A percentile compares a stretch with the other conserved stretches of the same genome.
phyloP scores from a whole-genome alignment of 2,797 vertebrate species.

The Adrianichthys oophorus region DNA sequence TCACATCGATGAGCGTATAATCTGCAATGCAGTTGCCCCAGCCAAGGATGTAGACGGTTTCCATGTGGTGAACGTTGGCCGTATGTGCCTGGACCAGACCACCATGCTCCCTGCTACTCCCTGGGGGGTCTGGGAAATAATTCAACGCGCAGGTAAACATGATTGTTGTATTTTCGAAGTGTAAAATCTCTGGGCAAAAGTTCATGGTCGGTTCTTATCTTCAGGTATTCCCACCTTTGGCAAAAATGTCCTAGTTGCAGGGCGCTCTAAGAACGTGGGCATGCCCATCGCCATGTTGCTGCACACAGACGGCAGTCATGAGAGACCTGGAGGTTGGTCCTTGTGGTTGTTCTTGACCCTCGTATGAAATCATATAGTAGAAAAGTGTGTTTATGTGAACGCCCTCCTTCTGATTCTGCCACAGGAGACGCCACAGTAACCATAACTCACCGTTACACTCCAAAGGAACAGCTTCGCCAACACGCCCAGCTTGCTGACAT shows the following conservation, averaged over 20 bases:
- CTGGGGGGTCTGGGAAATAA: constrained; percentile 95
- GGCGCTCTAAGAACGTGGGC: constrained; percentile 96
- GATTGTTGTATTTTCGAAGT: background rate
- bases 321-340: constrained; percentile 88
- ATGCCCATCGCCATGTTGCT: constrained; percentile 98
- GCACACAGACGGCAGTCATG: constrained; percentile 91
- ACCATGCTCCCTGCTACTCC: constrained; percentile 96
- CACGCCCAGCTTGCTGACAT: constrained; percentile 93
- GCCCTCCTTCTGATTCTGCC: constrained; percentile 5
- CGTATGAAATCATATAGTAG: too few species aligned
- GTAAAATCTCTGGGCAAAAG: background rate
- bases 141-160: constrained; percentile 89
- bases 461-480: constrained; percentile 92
- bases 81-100: constrained; percentile 95
- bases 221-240: constrained; percentile 93
- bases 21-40: constrained; percentile 92
- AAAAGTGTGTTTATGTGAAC: background rate
- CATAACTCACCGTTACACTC: constrained; percentile 94
- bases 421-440: constrained; percentile 96
- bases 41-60: constrained; percentile 97
- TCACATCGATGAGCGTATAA: constrained; percentile 88
- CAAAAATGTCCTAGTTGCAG: constrained; percentile 94
- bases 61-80: constrained; percentile 93
- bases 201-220: too few species aligned
- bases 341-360: background rate